Percentiles rank a stretch among this genome's conserved stretches.
phyloP scores from a whole-genome alignment of 1,140 invertebrate species.

The Paralvinella palmiformis region DNA sequence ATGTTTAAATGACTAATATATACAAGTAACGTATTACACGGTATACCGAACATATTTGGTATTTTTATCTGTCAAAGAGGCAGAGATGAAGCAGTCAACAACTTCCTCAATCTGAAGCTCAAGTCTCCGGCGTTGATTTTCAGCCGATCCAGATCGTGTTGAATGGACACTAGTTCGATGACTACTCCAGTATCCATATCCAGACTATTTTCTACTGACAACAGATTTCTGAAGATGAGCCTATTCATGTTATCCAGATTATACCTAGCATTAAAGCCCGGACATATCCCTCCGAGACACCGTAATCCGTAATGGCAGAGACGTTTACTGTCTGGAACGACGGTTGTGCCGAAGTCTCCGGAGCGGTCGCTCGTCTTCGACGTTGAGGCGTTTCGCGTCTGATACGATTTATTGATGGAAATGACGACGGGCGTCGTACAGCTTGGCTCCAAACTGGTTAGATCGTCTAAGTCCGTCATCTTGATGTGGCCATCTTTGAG shows the following conservation, averaged over 20 bases:
- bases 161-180: no score
- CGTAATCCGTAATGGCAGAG: slow-evolving; percentile 32
- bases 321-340: not conserved
- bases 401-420: not conserved
- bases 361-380: slow-evolving; percentile 9
- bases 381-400: no score
- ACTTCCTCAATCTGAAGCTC: no score
- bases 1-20: no score
- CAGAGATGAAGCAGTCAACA: no score
- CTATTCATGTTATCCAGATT: slow-evolving; percentile 40
- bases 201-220: no score
- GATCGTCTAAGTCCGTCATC: slow-evolving; percentile 45
- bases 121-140: no score
- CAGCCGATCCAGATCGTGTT: no score
- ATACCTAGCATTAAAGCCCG: slow-evolving; percentile 42
- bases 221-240: slow-evolving; percentile 39
- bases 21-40: no score
- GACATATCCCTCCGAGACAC: slow-evolving; percentile 35
- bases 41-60: no score
- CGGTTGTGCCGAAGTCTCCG: slow-evolving; percentile 7
- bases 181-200: no score
- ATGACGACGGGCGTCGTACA: slow-evolving; percentile 25
- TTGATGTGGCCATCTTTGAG: slow-evolving; percentile 32
- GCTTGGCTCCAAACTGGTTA: slow-evolving; percentile 42
- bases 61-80: no score